Evolutionary conservation across 2,888 invertebrate species (phyloP).

Genomic region (Cloeon dipterum): DNA sequence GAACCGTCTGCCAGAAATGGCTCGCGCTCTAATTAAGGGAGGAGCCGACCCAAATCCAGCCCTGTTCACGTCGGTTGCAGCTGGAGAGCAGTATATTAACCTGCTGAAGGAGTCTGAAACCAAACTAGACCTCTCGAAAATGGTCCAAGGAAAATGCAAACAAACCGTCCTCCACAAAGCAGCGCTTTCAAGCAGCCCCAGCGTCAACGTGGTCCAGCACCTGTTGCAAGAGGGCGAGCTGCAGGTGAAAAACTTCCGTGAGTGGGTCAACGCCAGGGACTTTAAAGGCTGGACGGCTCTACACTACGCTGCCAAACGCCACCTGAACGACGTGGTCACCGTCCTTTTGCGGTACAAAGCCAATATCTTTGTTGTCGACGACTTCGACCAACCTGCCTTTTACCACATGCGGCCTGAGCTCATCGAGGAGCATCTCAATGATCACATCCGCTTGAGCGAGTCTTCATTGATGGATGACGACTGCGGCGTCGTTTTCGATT

Average conservation of each 20-base stretch:
- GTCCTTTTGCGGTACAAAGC: neutral
- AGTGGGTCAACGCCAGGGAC: too few species aligned
- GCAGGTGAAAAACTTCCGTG: too few species aligned
- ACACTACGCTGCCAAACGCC: constrained; percentile 19
- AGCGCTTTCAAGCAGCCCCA: too few species aligned
- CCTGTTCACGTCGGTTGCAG: too few species aligned
- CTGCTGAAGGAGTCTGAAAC: too few species aligned
- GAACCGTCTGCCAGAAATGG: constrained; percentile 22
- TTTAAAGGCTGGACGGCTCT: constrained; percentile 41
- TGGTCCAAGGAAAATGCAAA: too few species aligned
- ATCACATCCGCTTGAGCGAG: neutral
- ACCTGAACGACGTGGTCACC: constrained; percentile 7
- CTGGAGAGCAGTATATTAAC: too few species aligned
- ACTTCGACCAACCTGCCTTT: constrained; percentile 1
- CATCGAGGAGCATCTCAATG: neutral
- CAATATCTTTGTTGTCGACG: neutral
- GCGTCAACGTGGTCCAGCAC: too few species aligned
- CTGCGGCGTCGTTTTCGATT: neutral
- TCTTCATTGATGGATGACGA: neutral
- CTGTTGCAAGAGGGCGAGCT: too few species aligned
- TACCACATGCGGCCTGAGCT: neutral
- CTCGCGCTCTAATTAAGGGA: constrained; percentile 28
- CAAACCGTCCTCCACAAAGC: too few species aligned
- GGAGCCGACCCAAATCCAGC: constrained; percentile 40
- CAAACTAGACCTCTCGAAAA: too few species aligned